Percentiles rank a stretch among this genome's conserved stretches.
Evolutionary conservation across 2,797 vertebrate species (phyloP).

Genomic region (Mus spretus): DNA sequence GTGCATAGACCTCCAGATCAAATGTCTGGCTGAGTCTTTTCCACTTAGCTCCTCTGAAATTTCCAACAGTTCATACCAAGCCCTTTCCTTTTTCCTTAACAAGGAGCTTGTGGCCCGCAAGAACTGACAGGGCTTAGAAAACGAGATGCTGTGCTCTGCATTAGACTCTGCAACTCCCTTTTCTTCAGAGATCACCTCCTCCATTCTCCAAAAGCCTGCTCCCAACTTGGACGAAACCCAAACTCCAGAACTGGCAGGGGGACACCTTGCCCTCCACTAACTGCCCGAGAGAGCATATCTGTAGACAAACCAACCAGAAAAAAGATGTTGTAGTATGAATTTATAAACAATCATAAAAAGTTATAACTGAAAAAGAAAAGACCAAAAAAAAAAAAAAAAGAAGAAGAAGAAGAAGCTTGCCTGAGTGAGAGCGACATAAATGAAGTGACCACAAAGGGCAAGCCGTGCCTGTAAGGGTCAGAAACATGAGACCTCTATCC

Average conservation of each 20-base stretch:
- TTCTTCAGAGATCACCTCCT: not conserved
- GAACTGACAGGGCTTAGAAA: not conserved
- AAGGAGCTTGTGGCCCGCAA: not conserved
- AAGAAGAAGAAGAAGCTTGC: not conserved
- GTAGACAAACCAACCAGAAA: not conserved
- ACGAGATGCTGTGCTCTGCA: not conserved
- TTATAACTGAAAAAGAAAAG: not conserved
- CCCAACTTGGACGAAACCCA: conserved; percentile 24
- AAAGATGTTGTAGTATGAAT: not conserved
- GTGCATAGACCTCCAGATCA: not conserved
- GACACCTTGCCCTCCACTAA: not conserved
- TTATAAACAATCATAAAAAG: not conserved
- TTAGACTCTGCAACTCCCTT: not conserved
- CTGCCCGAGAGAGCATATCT: not conserved
- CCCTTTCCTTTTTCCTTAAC: not conserved
- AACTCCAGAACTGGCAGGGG: not conserved
- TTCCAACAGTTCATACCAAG: not conserved
- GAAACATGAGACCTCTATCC: not conserved
- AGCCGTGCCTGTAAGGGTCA: not conserved
- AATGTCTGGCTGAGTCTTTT: not conserved
- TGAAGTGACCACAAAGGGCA: not conserved
- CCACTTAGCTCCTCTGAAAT: not conserved
- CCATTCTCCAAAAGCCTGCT: not conserved
- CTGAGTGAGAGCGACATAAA: not conserved
- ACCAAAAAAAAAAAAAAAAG: not conserved